A percentile compares a stretch with the other conserved stretches of the same genome.
phyloP scores from a whole-genome alignment of 2,113 vertebrate species.

The Xyrauchen texanus region DNA sequence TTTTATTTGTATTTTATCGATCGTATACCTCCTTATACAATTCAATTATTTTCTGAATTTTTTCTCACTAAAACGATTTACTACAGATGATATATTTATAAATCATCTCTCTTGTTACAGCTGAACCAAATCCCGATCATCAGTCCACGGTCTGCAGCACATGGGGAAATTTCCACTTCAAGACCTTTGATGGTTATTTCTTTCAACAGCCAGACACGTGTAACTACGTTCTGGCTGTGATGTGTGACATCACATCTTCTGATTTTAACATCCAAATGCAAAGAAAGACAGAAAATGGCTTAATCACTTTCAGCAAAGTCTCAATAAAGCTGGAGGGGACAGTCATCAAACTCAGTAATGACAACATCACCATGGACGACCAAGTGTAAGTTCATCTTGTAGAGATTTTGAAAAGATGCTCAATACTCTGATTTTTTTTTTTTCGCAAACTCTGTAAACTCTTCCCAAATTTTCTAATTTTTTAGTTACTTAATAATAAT shows the following conservation, averaged over 20 bases:
- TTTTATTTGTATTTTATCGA: not conserved
- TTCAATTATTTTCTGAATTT: not conserved
- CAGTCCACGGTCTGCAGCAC: slow-evolving; percentile 80
- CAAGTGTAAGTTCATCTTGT: slow-evolving; percentile 66
- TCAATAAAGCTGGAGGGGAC: slow-evolving; percentile 72
- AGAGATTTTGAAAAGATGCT: not conserved
- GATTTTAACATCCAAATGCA: slow-evolving; percentile 80
- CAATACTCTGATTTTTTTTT: too few species aligned
- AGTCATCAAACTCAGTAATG: slow-evolving; percentile 67
- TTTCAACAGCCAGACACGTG: slow-evolving; percentile 80
- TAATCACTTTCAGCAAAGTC: slow-evolving; percentile 67
- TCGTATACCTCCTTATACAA: not conserved
- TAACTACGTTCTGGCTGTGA: slow-evolving; percentile 72
- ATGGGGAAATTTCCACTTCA: slow-evolving; percentile 86
- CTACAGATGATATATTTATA: not conserved
- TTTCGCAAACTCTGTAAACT: not conserved
- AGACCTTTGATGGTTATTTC: slow-evolving; percentile 80
- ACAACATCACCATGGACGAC: slow-evolving; percentile 65
- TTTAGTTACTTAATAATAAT: too few species aligned
- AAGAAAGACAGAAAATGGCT: slow-evolving; percentile 56
- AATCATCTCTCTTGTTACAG: slow-evolving; percentile 25
- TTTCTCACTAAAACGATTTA: not conserved
- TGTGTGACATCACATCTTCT: slow-evolving; percentile 73
- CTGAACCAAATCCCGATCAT: slow-evolving; percentile 60
- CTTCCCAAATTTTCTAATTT: too few species aligned